A percentile compares a stretch with the other conserved stretches of the same genome.
Conservation (phyloP, 2,888 invertebrate genomes). For the Lasioglossum oenotherae region DNA sequence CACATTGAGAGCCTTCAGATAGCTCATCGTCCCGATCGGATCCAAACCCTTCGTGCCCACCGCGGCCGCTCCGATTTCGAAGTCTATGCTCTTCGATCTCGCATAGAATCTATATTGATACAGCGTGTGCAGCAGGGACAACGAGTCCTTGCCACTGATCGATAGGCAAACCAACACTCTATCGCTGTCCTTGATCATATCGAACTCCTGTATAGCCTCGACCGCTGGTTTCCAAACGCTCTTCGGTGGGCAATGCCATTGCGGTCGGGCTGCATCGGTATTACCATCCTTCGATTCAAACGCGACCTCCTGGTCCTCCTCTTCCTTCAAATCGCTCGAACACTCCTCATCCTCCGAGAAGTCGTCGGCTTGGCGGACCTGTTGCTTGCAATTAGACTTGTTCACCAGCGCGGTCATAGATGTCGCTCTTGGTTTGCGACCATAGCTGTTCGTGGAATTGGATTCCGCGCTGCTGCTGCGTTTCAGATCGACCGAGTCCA, state of each 20-base stretch:
- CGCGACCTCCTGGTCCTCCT: constrained; percentile 59
- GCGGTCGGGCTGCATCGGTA: constrained; percentile 80
- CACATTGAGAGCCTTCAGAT: constrained; percentile 86
- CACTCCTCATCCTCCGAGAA: constrained; percentile 81
- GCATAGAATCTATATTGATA: constrained; percentile 93
- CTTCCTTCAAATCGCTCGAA: constrained; percentile 64
- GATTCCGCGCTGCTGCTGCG: constrained; percentile 82
- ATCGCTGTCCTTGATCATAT: constrained; percentile 94
- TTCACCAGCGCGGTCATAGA: constrained; percentile 57
- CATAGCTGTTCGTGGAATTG: constrained; percentile 73
- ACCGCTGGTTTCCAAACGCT: constrained; percentile 92
- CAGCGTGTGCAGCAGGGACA: constrained; percentile 93
- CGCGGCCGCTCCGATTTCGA: constrained; percentile 90
- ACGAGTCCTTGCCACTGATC: constrained; percentile 91
- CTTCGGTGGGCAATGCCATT: constrained; percentile 92
- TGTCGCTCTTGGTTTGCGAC: constrained; percentile 69
- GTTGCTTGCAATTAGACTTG: constrained; percentile 64
- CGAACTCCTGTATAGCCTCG: constrained; percentile 92
- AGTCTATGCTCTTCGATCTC: constrained; percentile 90
- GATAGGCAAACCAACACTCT: constrained; percentile 93
- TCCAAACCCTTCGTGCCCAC: constrained; percentile 88
- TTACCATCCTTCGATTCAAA: constrained; percentile 78
- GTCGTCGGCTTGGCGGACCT: constrained; percentile 75
- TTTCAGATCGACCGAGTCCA: constrained; percentile 75
- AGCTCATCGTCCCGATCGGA: constrained; percentile 86